Evolutionary conservation across 2,888 invertebrate species (phyloP).

Genomic region (Siphonodentalium dalli): DNA sequence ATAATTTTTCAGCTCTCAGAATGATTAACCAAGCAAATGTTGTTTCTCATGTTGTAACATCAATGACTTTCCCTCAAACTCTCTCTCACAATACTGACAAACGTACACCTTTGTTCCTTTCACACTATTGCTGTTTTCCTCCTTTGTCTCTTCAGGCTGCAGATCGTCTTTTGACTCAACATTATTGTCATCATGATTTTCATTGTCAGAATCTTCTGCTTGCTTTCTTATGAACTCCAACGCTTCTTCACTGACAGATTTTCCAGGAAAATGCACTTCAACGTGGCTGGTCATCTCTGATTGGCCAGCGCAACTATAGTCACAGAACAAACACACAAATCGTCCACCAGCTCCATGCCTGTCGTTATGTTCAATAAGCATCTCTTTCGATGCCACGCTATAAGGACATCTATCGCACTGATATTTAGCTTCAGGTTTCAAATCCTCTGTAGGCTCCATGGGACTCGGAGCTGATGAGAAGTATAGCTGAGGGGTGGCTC

Average conservation of each 20-base stretch:
- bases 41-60: constrained; percentile 55
- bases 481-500: constrained; percentile 35
- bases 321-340: constrained; percentile 49
- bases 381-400: constrained; percentile 40
- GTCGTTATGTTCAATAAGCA: constrained; percentile 40
- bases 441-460: not conserved
- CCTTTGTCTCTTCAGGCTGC: not conserved
- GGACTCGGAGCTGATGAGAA: constrained; percentile 23
- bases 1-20: not conserved
- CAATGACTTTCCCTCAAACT: constrained; percentile 46
- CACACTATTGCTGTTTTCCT: not conserved
- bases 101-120: constrained; percentile 47
- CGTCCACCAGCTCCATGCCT: constrained; percentile 40
- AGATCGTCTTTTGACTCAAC: not conserved
- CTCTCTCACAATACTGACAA: constrained; percentile 55
- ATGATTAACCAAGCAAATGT: constrained; percentile 40
- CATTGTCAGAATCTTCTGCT: constrained; percentile 3
- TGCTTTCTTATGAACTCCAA: constrained; percentile 18
- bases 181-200: not conserved
- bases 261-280: constrained; percentile 50
- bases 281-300: constrained; percentile 42
- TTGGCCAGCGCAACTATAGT: constrained; percentile 42
- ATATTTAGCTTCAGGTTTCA: constrained; percentile 29
- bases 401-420: constrained; percentile 55
- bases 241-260: constrained; percentile 35